Percentiles rank a stretch among this genome's conserved stretches.
Conservation (phyloP, 2,113 vertebrate species). For the Okapia johnstoni region DNA sequence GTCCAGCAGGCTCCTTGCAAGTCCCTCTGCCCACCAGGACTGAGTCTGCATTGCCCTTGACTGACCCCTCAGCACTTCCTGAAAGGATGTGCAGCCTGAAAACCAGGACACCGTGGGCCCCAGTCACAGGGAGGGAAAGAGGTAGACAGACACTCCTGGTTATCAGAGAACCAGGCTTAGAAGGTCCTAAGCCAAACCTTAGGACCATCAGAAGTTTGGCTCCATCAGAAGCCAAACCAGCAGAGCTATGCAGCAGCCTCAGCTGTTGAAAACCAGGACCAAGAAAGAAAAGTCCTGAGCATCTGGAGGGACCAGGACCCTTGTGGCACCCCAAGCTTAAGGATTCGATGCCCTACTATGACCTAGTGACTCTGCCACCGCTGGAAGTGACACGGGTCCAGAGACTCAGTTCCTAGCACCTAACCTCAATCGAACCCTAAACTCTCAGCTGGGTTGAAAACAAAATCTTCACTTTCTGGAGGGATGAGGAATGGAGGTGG, state of each 20-base stretch:
- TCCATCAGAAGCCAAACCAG: not conserved
- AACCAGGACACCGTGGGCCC: fast-evolving
- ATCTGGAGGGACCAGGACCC: too few species aligned
- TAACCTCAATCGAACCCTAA: not conserved
- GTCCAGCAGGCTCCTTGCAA: too few species aligned
- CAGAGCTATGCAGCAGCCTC: not conserved
- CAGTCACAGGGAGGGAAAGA: not conserved
- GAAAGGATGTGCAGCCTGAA: not conserved
- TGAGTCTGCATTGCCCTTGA: not conserved
- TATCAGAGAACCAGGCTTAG: not conserved
- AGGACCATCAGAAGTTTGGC: not conserved
- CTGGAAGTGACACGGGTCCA: not conserved
- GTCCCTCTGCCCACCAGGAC: not conserved
- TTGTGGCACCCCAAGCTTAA: not conserved
- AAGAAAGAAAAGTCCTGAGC: not conserved
- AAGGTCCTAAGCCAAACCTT: not conserved
- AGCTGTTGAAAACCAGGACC: not conserved
- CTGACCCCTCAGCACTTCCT: not conserved
- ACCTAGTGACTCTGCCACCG: not conserved
- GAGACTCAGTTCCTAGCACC: not conserved
- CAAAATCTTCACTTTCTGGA: not conserved
- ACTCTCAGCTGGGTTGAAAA: not conserved
- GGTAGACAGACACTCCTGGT: not conserved
- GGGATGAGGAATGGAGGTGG: too few species aligned
- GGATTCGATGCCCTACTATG: not conserved